Conservation (phyloP, 1,140 invertebrate genomes). For the Globodera rostochiensis region DNA sequence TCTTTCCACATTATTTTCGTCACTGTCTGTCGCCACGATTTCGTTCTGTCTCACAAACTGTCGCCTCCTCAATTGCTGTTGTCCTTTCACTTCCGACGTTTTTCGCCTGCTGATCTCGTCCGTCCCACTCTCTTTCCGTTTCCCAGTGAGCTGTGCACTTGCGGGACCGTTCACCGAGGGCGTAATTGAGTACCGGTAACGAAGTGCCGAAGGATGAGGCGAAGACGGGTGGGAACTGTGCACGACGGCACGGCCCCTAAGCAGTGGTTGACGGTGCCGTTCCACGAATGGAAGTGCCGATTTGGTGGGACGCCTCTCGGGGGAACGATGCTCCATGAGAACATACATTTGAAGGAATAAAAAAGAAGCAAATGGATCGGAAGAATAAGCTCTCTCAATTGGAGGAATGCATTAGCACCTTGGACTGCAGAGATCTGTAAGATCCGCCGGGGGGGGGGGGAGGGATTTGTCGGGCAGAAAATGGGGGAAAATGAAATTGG, state of each 20-base stretch:
- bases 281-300: background rate
- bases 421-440: background rate
- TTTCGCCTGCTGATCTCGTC: slow-evolving; percentile 18
- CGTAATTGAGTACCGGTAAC: slow-evolving; percentile 14
- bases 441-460: background rate
- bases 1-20: background rate
- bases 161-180: background rate
- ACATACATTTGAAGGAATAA: slow-evolving; percentile 20
- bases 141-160: background rate
- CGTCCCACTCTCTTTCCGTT: background rate
- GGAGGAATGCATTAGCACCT: background rate
- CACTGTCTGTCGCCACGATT: background rate
- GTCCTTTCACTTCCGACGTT: background rate
- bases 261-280: slow-evolving; percentile 17
- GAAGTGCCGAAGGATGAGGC: slow-evolving; percentile 11
- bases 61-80: slow-evolving; percentile 19
- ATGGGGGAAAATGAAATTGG: no score
- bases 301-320: background rate
- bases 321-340: slow-evolving; percentile 24
- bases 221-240: slow-evolving; percentile 5
- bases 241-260: slow-evolving; percentile 16
- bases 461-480: background rate
- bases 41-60: slow-evolving; percentile 13
- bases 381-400: background rate
- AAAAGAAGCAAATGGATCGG: background rate